Evolutionary conservation across 2,113 vertebrate genomes (phyloP).

Genomic region (Oreochromis aureus): DNA sequence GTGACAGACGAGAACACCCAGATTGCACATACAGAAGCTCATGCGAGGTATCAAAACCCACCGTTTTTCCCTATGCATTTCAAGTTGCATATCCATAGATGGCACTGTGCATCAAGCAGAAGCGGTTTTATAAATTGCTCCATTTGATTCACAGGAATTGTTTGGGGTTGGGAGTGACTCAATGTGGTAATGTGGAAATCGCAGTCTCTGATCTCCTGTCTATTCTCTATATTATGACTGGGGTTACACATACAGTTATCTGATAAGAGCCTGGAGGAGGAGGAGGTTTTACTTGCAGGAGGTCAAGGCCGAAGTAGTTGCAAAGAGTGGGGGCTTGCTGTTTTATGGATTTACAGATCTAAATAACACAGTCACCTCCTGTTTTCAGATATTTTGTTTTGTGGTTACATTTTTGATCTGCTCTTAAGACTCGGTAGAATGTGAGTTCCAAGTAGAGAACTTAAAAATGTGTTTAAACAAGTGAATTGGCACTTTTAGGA

Average conservation of each 20-base stretch:
- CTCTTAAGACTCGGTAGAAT: not conserved
- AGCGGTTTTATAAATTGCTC: conserved; percentile 4
- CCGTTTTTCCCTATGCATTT: conserved; percentile 42
- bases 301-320: conserved; percentile 32
- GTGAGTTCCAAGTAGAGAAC: not conserved
- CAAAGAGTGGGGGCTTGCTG: not conserved
- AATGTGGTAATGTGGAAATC: conserved; percentile 34
- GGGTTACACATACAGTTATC: conserved; percentile 36
- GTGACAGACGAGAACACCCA: not conserved
- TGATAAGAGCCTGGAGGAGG: conserved; percentile 31
- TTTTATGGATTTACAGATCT: conserved; percentile 10
- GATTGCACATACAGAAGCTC: not conserved
- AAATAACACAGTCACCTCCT: not conserved
- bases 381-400: not conserved
- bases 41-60: not conserved
- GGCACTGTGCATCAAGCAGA: conserved; percentile 69
- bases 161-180: not conserved
- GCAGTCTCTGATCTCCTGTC: conserved; percentile 15
- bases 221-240: conserved; percentile 52
- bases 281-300: conserved; percentile 35
- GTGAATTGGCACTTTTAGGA: not conserved
- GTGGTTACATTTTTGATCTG: not conserved
- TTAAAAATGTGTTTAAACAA: conserved; percentile 30
- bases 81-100: conserved; percentile 65
- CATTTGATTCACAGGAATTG: not conserved